Evolutionary conservation across 2,113 vertebrate species (phyloP), one percentile per base, ranked within the genome.

Genomic region (Arizona elegans): DNA sequence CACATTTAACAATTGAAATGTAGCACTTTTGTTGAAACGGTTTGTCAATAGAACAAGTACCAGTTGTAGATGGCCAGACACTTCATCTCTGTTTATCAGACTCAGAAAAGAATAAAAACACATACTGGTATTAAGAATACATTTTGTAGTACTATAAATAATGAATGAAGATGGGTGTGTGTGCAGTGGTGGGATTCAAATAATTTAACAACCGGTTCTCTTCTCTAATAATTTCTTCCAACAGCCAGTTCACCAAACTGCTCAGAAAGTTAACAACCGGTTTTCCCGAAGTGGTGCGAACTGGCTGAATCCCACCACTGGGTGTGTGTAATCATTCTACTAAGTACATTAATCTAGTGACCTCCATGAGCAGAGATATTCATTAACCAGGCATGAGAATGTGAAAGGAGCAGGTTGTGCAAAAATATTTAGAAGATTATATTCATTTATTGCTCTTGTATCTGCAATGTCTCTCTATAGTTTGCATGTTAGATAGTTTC

Each of bases 31-130:
- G 13, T 29, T 93, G 90, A 62, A 75, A 54, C 6, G 3, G 24
- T 94, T 94, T 95, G 50, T 91, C 56, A 94, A 53, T n/a, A 50
- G 90, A 52, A 91, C 85, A 11, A 52, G 89, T 58, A 91, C 43
- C 87, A 92, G 55, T 58, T 87, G 90, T 59, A 50, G 38, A 50
- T 55, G 0, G 17, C 65, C 23, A 23, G 53, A 55, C 1, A 1
- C 0, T 38, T 12, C 47, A 75, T 47, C 0, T 95, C 90, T 81
- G 90, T 91, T 59, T 54, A 87, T 91, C n/a, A 91, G 75, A 23
- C 1, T 43, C 17, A 23, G 56, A 26, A 58, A 33, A 92, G 50
- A n/a, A 38, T 58, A 24, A 29, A 29, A 87, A 26, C 0, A 38
- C 54, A 86, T 17, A 54, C 54, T 2, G 54, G 4, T 54, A 8